These are phyloP conservation scores for Sinelater perroti DNA, from an alignment of 2,888 invertebrate species.

Conservation along the genomic window DNA sequence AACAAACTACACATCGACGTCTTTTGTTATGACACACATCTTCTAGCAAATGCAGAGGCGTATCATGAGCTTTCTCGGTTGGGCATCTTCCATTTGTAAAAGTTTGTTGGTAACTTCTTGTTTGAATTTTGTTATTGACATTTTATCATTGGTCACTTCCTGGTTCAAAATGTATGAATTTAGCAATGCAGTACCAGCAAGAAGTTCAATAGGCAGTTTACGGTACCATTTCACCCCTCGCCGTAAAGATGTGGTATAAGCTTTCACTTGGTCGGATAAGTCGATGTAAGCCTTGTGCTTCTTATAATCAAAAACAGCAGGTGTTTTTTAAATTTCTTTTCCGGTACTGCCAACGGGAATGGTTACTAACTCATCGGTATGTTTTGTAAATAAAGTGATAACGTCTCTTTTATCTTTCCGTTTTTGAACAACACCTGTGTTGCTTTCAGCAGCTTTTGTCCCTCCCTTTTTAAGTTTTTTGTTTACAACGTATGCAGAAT, in stretches of 20 bases:
- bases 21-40: no score
- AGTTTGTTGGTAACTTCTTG: no score
- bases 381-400: constrained; percentile 18
- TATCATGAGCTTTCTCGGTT: no score
- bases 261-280: not conserved
- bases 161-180: not conserved
- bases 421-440: constrained; percentile 24
- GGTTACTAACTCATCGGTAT: not conserved
- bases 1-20: no score
- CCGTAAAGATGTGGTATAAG: not conserved
- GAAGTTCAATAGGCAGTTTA: constrained; percentile 23
- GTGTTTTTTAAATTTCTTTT: no score
- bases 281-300: not conserved
- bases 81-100: no score
- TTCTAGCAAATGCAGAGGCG: no score
- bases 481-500: constrained; percentile 3
- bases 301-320: not conserved
- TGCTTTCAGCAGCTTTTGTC: constrained; percentile 10
- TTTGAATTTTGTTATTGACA: constrained; percentile 28
- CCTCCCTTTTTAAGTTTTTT: constrained; percentile 14
- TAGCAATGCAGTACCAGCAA: constrained; percentile 21
- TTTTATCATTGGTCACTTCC: constrained; percentile 19
- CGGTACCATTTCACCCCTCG: constrained; percentile 32
- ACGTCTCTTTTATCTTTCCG: constrained; percentile 29
- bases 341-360: no score